Conservation (phyloP, 2,888 invertebrate species). For the Dione juno region DNA sequence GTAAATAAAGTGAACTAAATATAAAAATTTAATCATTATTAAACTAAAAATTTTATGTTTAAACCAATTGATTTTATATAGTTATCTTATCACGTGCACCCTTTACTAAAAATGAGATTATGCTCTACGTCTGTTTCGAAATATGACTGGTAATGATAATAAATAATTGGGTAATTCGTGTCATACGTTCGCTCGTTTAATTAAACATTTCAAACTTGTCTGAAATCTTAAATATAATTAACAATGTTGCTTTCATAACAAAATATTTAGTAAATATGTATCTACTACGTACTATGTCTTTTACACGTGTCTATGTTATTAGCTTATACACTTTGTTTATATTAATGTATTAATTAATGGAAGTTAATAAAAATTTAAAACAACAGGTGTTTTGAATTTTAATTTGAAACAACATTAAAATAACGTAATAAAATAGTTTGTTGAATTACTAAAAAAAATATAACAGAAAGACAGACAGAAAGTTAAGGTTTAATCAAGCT, state of each 20-base stretch:
- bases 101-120: constrained; percentile 18
- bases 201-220: constrained; percentile 20
- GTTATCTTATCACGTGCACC: constrained; percentile 7
- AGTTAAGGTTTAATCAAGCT: not conserved
- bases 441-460: too few species aligned
- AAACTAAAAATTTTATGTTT: not conserved
- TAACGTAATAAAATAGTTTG: too few species aligned
- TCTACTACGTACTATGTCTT: not conserved
- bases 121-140: constrained; percentile 25
- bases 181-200: constrained; percentile 23
- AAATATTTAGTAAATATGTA: not conserved
- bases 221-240: constrained; percentile 13
- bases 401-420: too few species aligned
- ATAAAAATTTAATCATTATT: too few species aligned
- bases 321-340: not conserved
- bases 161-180: constrained; percentile 29
- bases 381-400: constrained; percentile 8
- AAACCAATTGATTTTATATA: not conserved
- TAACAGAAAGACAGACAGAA: too few species aligned
- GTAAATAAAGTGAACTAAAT: too few species aligned
- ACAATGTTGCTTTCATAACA: constrained; percentile 8
- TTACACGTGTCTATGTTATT: not conserved
- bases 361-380: too few species aligned
- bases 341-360: not conserved
- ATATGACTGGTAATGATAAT: constrained; percentile 29